These are phyloP conservation scores for Cavia aperea DNA, from an alignment of 2,113 vertebrate genomes.

Conservation along the genomic window DNA sequence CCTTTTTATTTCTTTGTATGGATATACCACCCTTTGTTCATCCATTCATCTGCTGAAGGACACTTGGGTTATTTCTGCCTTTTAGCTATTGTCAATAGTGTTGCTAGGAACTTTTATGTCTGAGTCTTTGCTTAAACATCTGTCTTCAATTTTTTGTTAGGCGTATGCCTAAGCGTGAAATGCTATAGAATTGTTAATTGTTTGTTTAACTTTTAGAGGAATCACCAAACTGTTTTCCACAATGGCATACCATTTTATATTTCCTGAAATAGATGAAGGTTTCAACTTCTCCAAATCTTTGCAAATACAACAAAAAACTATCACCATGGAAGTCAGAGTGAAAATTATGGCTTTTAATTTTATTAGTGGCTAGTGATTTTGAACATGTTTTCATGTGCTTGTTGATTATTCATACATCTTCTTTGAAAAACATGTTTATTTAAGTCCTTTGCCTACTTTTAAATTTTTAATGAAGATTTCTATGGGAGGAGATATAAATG, in stretches of 20 bases:
- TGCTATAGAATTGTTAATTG: background rate
- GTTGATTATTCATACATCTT: background rate
- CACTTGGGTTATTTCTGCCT: background rate
- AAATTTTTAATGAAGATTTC: slow-evolving; percentile 1
- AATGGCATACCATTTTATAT: background rate
- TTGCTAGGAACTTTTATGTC: background rate
- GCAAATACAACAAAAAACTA: background rate
- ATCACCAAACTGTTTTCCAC: background rate
- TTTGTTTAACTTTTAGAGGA: slow-evolving; percentile 13
- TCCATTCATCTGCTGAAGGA: background rate
- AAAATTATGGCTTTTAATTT: slow-evolving; percentile 11
- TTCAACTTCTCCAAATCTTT: background rate
- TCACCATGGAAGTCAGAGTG: background rate
- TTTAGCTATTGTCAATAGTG: background rate
- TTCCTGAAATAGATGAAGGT: background rate
- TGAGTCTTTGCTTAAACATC: background rate
- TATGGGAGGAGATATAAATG: background rate
- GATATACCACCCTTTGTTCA: background rate
- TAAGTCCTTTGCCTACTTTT: background rate
- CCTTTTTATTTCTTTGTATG: background rate
- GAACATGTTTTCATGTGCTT: background rate
- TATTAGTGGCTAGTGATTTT: background rate
- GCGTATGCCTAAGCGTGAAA: background rate
- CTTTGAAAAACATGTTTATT: background rate
- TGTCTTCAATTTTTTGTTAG: background rate